Conservation (phyloP, 2,888 invertebrate genomes). For the Acholoe squamosa region DNA sequence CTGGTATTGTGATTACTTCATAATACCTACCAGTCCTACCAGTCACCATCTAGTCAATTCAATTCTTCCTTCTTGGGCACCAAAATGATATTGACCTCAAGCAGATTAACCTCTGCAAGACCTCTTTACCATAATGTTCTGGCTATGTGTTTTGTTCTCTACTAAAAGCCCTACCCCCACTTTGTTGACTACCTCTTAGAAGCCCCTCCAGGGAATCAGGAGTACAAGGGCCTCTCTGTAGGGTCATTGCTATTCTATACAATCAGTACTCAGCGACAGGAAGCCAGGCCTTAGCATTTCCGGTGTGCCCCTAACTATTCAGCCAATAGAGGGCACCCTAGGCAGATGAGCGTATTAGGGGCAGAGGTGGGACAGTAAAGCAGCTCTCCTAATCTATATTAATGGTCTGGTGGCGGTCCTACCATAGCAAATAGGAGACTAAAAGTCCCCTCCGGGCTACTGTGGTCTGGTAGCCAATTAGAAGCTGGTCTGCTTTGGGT, state of each 20-base stretch:
- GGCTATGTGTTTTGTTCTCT: background rate
- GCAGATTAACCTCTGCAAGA: background rate
- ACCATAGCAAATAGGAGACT: background rate
- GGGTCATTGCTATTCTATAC: too few relatives aligned
- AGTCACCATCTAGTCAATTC: too few relatives aligned
- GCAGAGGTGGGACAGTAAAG: background rate
- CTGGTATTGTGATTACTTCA: too few relatives aligned
- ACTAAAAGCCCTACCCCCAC: background rate
- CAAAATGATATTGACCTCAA: too few relatives aligned
- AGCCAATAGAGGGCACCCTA: background rate
- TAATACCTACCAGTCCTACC: too few relatives aligned
- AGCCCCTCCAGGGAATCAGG: too few relatives aligned
- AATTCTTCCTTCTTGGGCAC: too few relatives aligned
- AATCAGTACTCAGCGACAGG: too few relatives aligned
- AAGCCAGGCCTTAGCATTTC: too few relatives aligned
- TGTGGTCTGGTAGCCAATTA: background rate
- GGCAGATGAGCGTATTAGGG: background rate
- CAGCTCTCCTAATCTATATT: slow-evolving; percentile 6
- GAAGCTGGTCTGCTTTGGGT: background rate
- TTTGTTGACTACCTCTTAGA: too few relatives aligned
- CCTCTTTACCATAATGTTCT: background rate
- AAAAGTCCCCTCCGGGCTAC: background rate
- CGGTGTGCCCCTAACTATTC: too few relatives aligned
- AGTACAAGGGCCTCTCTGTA: too few relatives aligned
- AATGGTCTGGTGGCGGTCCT: background rate